These are phyloP conservation scores for Elachura formosa DNA, from an alignment of 2,113 vertebrate genomes.

Conservation along the genomic window DNA sequence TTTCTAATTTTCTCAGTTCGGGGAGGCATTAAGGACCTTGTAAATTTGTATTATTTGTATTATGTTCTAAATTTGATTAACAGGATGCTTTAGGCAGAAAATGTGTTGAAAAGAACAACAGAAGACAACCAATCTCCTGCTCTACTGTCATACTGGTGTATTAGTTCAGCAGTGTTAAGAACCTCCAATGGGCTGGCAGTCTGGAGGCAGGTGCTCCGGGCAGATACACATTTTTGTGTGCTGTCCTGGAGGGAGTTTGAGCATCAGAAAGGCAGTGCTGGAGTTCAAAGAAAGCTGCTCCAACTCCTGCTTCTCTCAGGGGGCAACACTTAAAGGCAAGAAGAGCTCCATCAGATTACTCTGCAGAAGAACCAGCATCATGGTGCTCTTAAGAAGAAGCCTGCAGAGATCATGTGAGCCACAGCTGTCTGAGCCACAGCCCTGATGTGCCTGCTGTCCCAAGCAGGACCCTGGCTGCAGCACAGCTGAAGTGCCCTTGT, in stretches of 20 bases:
- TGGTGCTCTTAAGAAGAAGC: not conserved
- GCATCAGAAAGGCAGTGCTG: not conserved
- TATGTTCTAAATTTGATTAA: not conserved
- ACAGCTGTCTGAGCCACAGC: not conserved
- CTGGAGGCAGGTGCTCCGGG: not conserved
- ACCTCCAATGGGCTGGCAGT: not conserved
- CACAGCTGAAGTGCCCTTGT: not conserved
- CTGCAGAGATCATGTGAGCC: not conserved
- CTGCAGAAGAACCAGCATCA: not conserved
- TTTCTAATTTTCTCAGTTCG: not conserved
- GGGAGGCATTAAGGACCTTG: not conserved
- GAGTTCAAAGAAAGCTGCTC: not conserved
- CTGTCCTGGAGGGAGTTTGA: not conserved
- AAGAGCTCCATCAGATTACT: not conserved
- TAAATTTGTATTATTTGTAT: too few species aligned
- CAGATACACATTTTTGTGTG: not conserved
- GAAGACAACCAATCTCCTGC: not conserved
- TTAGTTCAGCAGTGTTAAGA: not conserved
- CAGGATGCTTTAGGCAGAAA: not conserved
- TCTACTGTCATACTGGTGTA: not conserved
- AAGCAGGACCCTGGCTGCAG: not conserved
- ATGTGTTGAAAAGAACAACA: accelerated
- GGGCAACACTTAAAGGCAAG: not conserved
- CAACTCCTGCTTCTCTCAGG: not conserved
- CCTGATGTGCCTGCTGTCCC: not conserved